A percentile compares a stretch with the other conserved stretches of the same genome.
Conservation (phyloP, 2,797 vertebrate genomes). For the Cirrhinus molitorella region DNA sequence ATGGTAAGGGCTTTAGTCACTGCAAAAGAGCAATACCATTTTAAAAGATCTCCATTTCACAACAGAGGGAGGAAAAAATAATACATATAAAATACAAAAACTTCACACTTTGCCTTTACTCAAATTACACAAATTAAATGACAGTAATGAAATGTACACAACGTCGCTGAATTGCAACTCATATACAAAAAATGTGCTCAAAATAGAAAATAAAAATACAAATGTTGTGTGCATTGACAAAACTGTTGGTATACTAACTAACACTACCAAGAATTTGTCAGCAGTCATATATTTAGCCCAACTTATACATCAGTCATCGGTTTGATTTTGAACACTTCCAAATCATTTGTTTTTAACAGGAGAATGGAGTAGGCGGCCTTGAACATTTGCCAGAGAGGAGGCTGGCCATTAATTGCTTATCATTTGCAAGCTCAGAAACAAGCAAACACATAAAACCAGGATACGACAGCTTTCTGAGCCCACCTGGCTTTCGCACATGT, state of each 20-base stretch:
- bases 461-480: constrained; percentile 9
- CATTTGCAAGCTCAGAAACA: constrained; percentile 2
- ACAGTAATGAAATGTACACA: too few relatives aligned
- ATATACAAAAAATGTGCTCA: background rate
- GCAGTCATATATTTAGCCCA: background rate
- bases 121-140: too few relatives aligned
- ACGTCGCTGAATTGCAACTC: too few relatives aligned
- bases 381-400: constrained; percentile 5
- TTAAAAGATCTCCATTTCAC: too few relatives aligned
- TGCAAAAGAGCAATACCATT: too few relatives aligned
- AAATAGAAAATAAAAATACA: background rate
- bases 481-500: background rate
- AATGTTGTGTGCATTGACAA: background rate
- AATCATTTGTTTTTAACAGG: background rate
- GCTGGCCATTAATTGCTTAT: background rate
- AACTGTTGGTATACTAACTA: background rate
- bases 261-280: background rate
- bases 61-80: too few relatives aligned
- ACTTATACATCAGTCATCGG: background rate
- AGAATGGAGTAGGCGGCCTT: background rate
- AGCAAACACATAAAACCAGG: background rate
- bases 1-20: too few relatives aligned
- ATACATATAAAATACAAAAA: too few relatives aligned
- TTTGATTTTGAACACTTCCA: constrained; percentile 11
- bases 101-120: too few relatives aligned